Conservation (phyloP, 1,140 invertebrate genomes). For the Periplaneta americana region DNA sequence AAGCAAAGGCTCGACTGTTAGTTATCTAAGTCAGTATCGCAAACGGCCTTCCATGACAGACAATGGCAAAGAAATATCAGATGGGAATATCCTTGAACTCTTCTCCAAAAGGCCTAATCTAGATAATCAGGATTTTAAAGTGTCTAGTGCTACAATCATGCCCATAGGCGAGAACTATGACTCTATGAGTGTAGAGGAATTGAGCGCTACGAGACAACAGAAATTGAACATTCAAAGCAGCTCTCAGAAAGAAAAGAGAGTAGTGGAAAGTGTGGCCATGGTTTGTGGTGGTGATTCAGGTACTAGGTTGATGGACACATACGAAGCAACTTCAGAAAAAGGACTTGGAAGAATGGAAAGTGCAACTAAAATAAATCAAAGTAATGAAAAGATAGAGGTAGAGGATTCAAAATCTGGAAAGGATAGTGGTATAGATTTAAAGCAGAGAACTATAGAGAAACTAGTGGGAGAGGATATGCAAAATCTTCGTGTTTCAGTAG, state of each 20-base stretch:
- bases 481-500: neutral
- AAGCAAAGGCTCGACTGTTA: neutral
- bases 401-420: neutral
- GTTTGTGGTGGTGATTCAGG: neutral
- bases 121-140: neutral
- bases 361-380: neutral
- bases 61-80: neutral
- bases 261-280: no score
- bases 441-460: no score
- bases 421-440: neutral
- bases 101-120: neutral
- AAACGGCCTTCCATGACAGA: neutral
- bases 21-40: neutral
- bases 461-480: neutral
- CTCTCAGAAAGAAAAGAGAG: neutral
- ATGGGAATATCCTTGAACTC: neutral
- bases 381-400: neutral
- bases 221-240: neutral
- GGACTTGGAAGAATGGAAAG: neutral
- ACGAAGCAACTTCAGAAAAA: neutral
- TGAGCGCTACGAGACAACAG: no score
- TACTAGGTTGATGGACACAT: neutral
- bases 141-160: neutral
- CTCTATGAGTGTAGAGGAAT: neutral
- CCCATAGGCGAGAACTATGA: neutral